A percentile compares a stretch with the other conserved stretches of the same genome.
Evolutionary conservation across 2,113 vertebrate species (phyloP).

Genomic region (Phoenicopterus ruber): DNA sequence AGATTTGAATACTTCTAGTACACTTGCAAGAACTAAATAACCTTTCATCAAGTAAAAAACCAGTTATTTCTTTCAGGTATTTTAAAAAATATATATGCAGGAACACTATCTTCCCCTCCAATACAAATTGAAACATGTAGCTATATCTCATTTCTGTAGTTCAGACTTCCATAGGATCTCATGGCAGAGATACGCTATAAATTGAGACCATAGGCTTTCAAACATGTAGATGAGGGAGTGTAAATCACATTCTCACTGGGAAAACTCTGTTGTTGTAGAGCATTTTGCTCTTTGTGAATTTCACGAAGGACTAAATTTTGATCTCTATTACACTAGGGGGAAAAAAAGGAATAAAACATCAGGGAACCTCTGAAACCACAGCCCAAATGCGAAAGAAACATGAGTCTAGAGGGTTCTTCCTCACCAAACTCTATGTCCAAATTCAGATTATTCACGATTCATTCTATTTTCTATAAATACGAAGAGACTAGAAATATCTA

Average conservation of each 20-base stretch:
- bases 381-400: background rate
- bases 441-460: background rate
- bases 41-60: background rate
- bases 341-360: background rate
- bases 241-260: background rate
- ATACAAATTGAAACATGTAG: background rate
- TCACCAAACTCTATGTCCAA: background rate
- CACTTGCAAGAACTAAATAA: background rate
- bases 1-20: background rate
- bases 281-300: constrained; percentile 26
- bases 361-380: background rate
- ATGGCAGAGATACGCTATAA: background rate
- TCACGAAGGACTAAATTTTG: background rate
- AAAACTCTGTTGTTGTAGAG: background rate
- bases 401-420: background rate
- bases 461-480: background rate
- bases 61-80: background rate
- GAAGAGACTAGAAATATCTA: background rate
- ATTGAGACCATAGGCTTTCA: background rate
- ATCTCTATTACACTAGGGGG: background rate
- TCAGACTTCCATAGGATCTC: background rate
- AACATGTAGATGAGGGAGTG: background rate
- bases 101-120: constrained; percentile 15
- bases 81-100: background rate
- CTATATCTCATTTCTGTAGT: background rate